These are phyloP conservation scores for Rhinella marina DNA, from an alignment of 2,797 vertebrate species.

Conservation along the genomic window DNA sequence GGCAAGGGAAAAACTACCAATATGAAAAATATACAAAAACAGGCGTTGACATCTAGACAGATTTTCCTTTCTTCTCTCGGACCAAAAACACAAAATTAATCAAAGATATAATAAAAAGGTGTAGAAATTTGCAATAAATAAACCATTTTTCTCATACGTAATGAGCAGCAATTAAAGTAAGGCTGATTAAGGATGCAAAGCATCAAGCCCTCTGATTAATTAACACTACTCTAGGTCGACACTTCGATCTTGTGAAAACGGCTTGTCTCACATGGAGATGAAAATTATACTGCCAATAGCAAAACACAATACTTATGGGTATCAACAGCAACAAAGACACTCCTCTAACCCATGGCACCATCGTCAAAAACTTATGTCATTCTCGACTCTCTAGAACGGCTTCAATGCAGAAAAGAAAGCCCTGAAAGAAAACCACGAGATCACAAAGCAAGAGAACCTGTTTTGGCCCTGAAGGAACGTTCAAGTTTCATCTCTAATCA, in stretches of 20 bases:
- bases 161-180: slow-evolving; percentile 56
- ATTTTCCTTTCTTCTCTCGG: neutral
- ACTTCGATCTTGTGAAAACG: slow-evolving; percentile 74
- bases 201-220: slow-evolving; percentile 71
- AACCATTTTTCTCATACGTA: neutral
- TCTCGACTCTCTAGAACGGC: neutral
- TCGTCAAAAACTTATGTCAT: slow-evolving; percentile 51
- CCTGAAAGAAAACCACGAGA: slow-evolving; percentile 21
- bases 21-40: neutral
- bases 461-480: neutral
- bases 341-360: slow-evolving; percentile 62
- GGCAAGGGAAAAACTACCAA: neutral
- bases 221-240: slow-evolving; percentile 77
- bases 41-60: neutral
- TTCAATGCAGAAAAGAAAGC: slow-evolving; percentile 15
- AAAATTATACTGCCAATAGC: slow-evolving; percentile 77
- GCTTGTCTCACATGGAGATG: slow-evolving; percentile 74
- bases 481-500: slow-evolving; percentile 13
- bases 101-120: neutral
- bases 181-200: slow-evolving; percentile 65
- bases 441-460: slow-evolving; percentile 8
- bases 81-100: neutral
- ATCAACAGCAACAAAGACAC: slow-evolving; percentile 72
- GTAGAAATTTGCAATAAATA: neutral
- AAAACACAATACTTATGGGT: slow-evolving; percentile 69